Base-by-base conservation (phyloP, 2,113 vertebrate genomes). In the Apaloderma vittatum region DNA sequence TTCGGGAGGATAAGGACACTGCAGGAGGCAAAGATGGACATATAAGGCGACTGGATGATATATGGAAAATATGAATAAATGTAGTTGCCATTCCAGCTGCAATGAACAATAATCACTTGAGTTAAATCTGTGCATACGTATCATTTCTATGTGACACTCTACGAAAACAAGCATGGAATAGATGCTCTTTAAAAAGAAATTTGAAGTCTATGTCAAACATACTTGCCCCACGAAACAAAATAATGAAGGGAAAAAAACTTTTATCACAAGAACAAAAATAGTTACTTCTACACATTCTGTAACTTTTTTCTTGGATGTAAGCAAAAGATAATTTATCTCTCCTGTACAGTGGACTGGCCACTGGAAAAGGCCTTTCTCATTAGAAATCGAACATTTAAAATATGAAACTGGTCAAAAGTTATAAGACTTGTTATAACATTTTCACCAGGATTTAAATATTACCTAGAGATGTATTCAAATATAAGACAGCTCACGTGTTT, bases 31-130 rank as follows among this genome's bases (percentile, higher is more conserved):
- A 86, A 83, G 94, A 96, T 89, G 95, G 93, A 96, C 95, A 93
- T 86, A 96, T 86, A 95, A 94, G 95, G 95, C 52, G n/a, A 93
- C 68, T 81, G 54, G 21, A 90, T 71, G 92, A 93, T 86, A 95
- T 96, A 93, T 59, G 94, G 96, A 97, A 97, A 97, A 83, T 92
- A 80, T 94, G 76, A 95, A 93, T 94, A 95, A 95, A 94, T 92
- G 88, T 71, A 88, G 80, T 43, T 92, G 92, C 57, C 34, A 49
- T 18, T 75, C 36, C 86, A 92, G 90, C 86, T 91, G 83, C 86
- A 95, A 37, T 15, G 57, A 72, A 88, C 90, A 90, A 27, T 54
- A 63, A 93, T 72, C 94, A 94, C 86, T 93, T 83, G 79, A 92
- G 72, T 81, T 84, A 77, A 81, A 93, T 71, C 88, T 88, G 48